Base-by-base conservation (phyloP, 1,140 invertebrate genomes). In the Wiebesia pumilae region DNA sequence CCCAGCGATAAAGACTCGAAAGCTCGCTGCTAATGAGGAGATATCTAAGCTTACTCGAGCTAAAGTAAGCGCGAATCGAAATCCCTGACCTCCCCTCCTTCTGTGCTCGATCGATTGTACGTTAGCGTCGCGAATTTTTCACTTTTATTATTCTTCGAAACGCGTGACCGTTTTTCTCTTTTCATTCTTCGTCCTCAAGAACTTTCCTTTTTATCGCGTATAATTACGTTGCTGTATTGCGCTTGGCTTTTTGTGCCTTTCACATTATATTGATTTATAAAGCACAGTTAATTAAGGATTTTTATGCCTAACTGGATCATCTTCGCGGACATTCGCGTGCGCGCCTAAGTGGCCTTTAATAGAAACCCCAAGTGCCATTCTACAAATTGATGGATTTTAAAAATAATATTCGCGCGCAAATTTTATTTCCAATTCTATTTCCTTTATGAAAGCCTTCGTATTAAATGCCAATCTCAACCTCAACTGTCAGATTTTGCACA, bases 1-100 rank as follows among this genome's bases (percentile, higher is more conserved):
- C 3, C 9, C 7, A 51, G 43, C 33, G 67, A 85, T 79, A 80
- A 85, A 69, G 24, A 67, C 14, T 30, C 19, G 27, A 51, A 73
- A 58, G 54, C 47, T 67, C n/a, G 77, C 27, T 73, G 33, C 71
- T 86, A 86, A 86, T 62, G 80, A 86, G 85, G 77, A 69, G 43
- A 81, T 43, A 27, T 33, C 69, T 35, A 75, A 54, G 67, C 65
- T 77, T n/a, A 27, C 21, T 62, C 43, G 40, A 14, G 7, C 30
- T 9, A 2, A 40, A 73, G 71, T 4, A 43, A 75, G 24, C 38
- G n/a, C 71, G 21, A 40, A 1, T 73, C 69, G 33, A 75, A 75
- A 43, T 75, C 38, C 38, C 71, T 43, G 38, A 75, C 71, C 51
- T 7, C 77, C 51, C 19, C 51, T 30, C 21, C 6, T 24, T 58